Conservation (phyloP, 1,140 invertebrate genomes). For the Riptortus pedestris region DNA sequence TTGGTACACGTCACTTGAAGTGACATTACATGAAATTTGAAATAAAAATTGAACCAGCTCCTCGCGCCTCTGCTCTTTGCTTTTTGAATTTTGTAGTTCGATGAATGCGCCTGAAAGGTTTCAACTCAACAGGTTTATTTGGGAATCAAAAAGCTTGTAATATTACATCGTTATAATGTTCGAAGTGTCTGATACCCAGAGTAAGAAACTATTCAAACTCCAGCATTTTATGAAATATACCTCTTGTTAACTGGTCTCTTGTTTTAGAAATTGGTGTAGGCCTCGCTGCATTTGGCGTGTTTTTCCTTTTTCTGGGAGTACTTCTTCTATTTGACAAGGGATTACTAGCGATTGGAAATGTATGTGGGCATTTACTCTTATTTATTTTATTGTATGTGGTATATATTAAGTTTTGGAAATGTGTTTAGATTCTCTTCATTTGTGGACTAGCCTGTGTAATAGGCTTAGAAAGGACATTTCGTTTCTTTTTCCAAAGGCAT, state of each 20-base stretch:
- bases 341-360: conserved; percentile 95
- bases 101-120: too few species aligned
- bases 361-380: conserved; percentile 44
- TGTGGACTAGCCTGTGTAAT: conserved; percentile 91
- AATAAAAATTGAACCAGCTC: too few species aligned
- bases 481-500: conserved; percentile 97
- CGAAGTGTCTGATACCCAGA: conserved; percentile 9
- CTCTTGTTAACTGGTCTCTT: conserved; percentile 18
- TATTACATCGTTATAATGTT: background rate
- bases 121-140: too few species aligned
- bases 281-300: conserved; percentile 88
- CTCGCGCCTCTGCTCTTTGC: too few species aligned
- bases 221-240: background rate
- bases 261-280: conserved; percentile 92
- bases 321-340: conserved; percentile 95
- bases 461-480: conserved; percentile 85
- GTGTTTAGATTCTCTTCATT: conserved; percentile 83
- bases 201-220: background rate
- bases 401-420: conserved; percentile 4
- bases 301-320: conserved; percentile 90
- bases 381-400: background rate
- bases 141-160: too few species aligned
- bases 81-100: too few species aligned
- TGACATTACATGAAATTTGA: too few species aligned
- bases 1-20: too few species aligned